These are phyloP conservation scores for Paramormyrops hopkinsi DNA, from an alignment of 2,797 vertebrate species.

Conservation along the genomic window DNA sequence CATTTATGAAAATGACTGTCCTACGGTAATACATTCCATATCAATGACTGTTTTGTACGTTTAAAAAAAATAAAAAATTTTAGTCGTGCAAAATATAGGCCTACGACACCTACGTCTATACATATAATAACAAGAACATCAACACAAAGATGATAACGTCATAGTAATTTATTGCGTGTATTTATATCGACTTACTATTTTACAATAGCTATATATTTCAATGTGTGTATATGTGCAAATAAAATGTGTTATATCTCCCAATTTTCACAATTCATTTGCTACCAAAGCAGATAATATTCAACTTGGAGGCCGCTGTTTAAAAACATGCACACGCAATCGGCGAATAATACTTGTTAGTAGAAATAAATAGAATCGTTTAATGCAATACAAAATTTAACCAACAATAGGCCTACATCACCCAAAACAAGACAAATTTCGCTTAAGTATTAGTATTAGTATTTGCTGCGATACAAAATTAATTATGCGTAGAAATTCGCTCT, in stretches of 20 bases:
- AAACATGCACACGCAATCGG: neutral
- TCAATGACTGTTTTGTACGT: neutral
- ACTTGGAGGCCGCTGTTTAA: neutral
- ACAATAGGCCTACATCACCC: neutral
- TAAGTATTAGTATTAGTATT: neutral
- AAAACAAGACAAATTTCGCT: neutral
- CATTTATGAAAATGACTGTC: conserved; percentile 1
- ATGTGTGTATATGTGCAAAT: neutral
- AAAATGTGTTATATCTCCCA: neutral
- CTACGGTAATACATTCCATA: neutral
- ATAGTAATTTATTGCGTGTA: neutral
- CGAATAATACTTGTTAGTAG: neutral
- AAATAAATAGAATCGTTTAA: neutral
- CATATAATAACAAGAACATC: neutral
- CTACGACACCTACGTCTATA: neutral
- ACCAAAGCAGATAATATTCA: neutral
- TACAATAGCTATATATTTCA: neutral
- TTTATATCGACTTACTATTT: neutral
- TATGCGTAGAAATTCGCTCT: neutral
- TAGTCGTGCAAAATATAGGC: neutral
- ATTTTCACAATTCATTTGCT: neutral
- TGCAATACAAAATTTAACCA: neutral
- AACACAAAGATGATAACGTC: neutral
- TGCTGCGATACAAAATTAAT: neutral
- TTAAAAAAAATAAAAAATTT: neutral